Evolutionary conservation across 2,888 invertebrate genomes (phyloP).

Genomic region (Limnephilus auricula): DNA sequence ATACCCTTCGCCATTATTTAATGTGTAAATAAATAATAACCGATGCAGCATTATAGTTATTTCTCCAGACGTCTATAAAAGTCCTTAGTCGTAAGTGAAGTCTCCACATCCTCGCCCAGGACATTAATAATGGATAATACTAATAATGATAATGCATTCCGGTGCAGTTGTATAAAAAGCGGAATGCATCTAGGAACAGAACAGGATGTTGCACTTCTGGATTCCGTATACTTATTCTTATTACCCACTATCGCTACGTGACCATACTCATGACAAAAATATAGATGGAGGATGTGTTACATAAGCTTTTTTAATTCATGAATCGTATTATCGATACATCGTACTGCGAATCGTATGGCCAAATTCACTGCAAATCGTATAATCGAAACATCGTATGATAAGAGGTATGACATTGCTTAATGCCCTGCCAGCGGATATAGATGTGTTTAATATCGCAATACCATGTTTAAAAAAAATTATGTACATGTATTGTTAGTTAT

Average conservation of each 20-base stretch:
- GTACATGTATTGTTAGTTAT: no score
- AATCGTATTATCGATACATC: no score
- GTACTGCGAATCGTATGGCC: no score
- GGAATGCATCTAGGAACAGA: neutral
- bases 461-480: no score
- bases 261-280: neutral
- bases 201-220: slow-evolving; percentile 18
- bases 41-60: neutral
- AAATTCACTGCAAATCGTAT: no score
- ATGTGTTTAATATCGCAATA: no score
- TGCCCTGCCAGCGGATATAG: no score
- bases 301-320: neutral
- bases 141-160: slow-evolving; percentile 18
- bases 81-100: neutral
- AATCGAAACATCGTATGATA: no score
- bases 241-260: neutral
- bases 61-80: neutral
- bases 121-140: neutral
- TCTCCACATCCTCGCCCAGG: neutral
- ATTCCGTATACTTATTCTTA: neutral
- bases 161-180: slow-evolving; percentile 21
- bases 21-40: no score
- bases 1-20: no score
- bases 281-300: neutral
- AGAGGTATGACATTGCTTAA: no score